Conservation (phyloP, 2,888 invertebrate genomes). For the Ptilodon capucinus region DNA sequence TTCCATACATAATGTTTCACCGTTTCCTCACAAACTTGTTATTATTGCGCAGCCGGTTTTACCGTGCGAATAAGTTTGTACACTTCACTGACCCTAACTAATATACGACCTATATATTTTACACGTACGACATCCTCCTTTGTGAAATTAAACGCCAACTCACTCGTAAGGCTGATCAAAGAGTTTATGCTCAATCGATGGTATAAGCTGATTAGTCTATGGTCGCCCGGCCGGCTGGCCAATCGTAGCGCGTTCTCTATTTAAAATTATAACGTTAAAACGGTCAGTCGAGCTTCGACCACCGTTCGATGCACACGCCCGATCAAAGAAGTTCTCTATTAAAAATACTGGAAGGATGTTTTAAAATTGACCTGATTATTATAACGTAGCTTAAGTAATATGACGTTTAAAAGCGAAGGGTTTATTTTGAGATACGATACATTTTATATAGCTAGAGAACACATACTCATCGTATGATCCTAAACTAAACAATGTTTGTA, state of each 20-base stretch:
- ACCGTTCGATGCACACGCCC: conserved; percentile 34
- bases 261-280: conserved; percentile 52
- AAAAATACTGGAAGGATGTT: conserved; percentile 26
- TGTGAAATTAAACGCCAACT: conserved; percentile 54
- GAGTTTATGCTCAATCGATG: conserved; percentile 56
- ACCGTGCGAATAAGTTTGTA: too few relatives aligned
- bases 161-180: conserved; percentile 61
- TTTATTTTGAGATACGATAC: too few relatives aligned
- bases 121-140: conserved; percentile 36
- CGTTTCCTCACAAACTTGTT: too few relatives aligned
- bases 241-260: conserved; percentile 62
- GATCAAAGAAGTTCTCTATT: conserved; percentile 43
- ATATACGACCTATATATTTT: too few relatives aligned
- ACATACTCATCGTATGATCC: too few relatives aligned
- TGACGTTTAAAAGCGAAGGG: too few relatives aligned
- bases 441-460: too few relatives aligned
- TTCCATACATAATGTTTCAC: too few relatives aligned
- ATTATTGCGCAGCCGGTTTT: too few relatives aligned
- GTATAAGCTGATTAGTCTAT: conserved; percentile 66
- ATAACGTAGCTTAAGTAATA: too few relatives aligned
- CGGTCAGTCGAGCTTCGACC: conserved; percentile 40
- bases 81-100: too few relatives aligned
- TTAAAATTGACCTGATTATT: conserved; percentile 13
- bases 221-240: conserved; percentile 56
- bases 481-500: too few relatives aligned